Evolutionary conservation across 2,797 vertebrate species (phyloP).

Genomic region (Pogonophryne albipinna): DNA sequence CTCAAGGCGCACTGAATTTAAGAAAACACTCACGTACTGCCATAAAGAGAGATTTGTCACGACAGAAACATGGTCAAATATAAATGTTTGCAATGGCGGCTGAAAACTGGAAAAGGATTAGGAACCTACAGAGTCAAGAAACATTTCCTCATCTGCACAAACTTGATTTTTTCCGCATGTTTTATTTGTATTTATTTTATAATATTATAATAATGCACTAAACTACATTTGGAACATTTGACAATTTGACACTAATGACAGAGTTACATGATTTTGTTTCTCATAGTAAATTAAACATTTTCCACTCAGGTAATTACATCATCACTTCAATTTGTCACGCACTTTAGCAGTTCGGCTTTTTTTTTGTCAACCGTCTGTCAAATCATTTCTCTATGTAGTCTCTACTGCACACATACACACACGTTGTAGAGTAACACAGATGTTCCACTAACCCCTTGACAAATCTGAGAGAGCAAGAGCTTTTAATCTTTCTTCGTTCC

Average conservation of each 20-base stretch:
- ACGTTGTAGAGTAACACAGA: not conserved
- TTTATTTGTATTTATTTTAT: not conserved
- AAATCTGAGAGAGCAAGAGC: not conserved
- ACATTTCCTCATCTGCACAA: not conserved
- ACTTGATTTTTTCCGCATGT: not conserved
- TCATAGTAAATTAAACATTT: conserved; percentile 6
- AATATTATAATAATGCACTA: not conserved
- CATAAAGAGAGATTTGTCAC: not conserved
- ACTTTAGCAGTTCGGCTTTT: not conserved
- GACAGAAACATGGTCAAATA: not conserved
- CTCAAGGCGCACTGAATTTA: not conserved
- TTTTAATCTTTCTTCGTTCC: conserved; percentile 8
- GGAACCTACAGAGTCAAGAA: not conserved
- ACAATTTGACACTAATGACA: not conserved
- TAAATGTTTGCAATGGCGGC: not conserved
- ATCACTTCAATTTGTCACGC: not conserved
- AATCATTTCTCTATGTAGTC: not conserved
- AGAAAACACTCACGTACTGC: conserved; percentile 11
- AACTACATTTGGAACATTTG: not conserved
- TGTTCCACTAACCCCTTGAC: conserved; percentile 12
- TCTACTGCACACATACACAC: not conserved
- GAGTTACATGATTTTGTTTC: conserved; percentile 1
- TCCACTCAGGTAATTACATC: conserved; percentile 15
- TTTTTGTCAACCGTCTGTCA: not conserved
- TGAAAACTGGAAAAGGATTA: not conserved